Percentiles rank a stretch among this genome's conserved stretches.
Conservation (phyloP, 2,888 invertebrate genomes). For the Scelioninae gen. 2 region DNA sequence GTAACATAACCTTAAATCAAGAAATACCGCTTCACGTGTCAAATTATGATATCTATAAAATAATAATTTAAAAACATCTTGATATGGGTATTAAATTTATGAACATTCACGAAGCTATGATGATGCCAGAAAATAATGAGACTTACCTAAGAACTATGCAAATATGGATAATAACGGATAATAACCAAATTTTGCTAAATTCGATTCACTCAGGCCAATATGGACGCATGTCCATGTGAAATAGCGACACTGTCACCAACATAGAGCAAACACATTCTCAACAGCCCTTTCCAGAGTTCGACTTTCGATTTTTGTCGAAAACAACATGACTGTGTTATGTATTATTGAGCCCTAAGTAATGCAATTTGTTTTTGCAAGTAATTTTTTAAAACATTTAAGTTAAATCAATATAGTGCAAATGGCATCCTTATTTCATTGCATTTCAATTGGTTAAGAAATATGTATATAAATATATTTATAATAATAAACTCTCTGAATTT, state of each 20-base stretch:
- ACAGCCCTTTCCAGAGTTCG: constrained; percentile 6
- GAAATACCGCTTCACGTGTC: constrained; percentile 23
- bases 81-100: not conserved
- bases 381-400: no score
- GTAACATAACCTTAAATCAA: constrained; percentile 23
- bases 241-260: constrained; percentile 1
- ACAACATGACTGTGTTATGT: not conserved
- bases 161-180: constrained; percentile 10
- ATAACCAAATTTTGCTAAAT: constrained; percentile 10
- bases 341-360: no score
- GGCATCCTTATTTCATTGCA: no score
- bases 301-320: constrained; percentile 12
- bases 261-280: not conserved
- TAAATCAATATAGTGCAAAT: no score
- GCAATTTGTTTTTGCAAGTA: no score
- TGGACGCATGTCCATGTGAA: constrained; percentile 15
- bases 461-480: no score
- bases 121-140: not conserved
- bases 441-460: no score
- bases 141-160: constrained; percentile 13
- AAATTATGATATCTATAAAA: not conserved
- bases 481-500: no score
- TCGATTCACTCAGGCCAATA: constrained; percentile 13
- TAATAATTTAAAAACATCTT: not conserved
- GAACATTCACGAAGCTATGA: not conserved